Evolutionary conservation across 2,888 invertebrate species (phyloP), one percentile per base, ranked within the genome.

Genomic region (Perdita meconis): DNA sequence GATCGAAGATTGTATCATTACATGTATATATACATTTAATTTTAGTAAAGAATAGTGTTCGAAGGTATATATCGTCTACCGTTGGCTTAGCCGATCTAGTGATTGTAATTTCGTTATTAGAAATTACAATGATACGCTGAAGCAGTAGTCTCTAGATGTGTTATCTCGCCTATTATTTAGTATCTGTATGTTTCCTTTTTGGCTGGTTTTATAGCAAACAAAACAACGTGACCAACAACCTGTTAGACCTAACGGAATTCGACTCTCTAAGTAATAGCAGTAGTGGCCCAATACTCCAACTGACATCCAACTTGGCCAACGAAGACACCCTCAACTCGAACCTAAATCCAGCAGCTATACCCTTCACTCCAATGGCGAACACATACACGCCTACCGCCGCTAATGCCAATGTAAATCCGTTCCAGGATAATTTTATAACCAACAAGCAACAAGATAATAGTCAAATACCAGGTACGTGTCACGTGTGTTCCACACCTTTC

Each of bases 181-280:
- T 81, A 70, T 87, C 71, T 87, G 84, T 89, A 87, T 86, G 79
- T 87, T 88, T 88, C 82, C 82, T 89, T 90, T 89, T 90, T 90
- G 88, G 88, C 88, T 90, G 87, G 80, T 90, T 89, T 89, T 92
- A 79, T 92, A 93, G 93, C 89, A 93, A 93, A 87, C 93, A 93
- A 90, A 93, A 93, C 90, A 93, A 93, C 91, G 93, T 93, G 88
- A 93, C 93, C 85, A 93, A 93, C 92, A 93, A 93, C 90, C 92
- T 93, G 86, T 91, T 93, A 89, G 93, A 93, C 90, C 90, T 93
- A 85, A 92, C 93, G 89, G 92, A 92, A 84, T 92, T 92, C 88
- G 92, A 92, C 86, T 89, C 90, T 78, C 88, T 92, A 87, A 92
- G 90, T 89, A 92, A 92, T 88, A 92, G 89, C 88, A 90, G 90